Percentiles rank a stretch among this genome's conserved stretches.
These are phyloP conservation scores for Neotoxoptera formosana DNA, from an alignment of 1,140 invertebrate species.

Conservation along the genomic window DNA sequence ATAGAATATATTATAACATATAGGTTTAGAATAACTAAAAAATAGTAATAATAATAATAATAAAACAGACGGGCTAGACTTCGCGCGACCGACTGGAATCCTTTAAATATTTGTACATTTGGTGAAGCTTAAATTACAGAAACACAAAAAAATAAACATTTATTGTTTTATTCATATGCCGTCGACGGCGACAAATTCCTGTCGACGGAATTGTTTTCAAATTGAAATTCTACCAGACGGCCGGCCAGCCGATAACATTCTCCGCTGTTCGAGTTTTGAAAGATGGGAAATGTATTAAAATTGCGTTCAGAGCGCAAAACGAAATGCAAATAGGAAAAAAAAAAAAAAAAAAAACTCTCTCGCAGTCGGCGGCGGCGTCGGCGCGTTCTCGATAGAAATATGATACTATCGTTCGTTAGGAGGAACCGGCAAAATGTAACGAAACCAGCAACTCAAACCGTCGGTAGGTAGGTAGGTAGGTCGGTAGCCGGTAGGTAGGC, in stretches of 20 bases:
- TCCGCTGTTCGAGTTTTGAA: background rate
- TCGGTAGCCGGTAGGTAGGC: no score
- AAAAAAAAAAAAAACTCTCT: background rate
- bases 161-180: constrained; percentile 10
- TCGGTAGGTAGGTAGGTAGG: no score
- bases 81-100: background rate
- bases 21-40: background rate
- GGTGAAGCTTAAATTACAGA: background rate
- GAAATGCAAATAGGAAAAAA: background rate
- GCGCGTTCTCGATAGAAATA: background rate
- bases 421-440: background rate
- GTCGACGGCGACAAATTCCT: background rate
- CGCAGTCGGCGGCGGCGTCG: background rate
- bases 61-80: background rate
- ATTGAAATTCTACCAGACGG: background rate
- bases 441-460: background rate
- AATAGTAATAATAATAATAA: background rate
- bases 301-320: background rate
- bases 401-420: background rate
- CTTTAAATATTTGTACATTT: background rate
- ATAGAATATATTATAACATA: background rate
- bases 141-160: background rate
- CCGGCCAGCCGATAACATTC: constrained; percentile 2
- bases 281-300: background rate
- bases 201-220: background rate